Evolutionary conservation across 2,797 vertebrate genomes (phyloP), one percentile per base, ranked within the genome.

Genomic region (Petrocephalus schoutedeni): DNA sequence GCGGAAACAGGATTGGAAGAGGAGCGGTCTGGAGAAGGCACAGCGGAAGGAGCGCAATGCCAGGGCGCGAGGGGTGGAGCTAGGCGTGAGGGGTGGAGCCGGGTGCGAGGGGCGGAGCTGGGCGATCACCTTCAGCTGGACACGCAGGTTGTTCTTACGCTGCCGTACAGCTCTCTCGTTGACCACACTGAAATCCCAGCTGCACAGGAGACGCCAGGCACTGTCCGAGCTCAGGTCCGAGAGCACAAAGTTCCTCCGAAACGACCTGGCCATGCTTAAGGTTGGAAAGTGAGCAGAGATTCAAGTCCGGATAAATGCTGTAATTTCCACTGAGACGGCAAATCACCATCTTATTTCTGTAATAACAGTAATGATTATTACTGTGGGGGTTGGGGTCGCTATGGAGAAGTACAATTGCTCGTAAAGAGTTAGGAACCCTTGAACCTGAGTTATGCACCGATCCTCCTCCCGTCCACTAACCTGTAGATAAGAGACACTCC

Each of bases 171-270:
- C 96, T 90, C 92, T 97, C 87, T 97, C 97, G 4, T 96, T 97
- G 21, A 95, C 96, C 54, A 99, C 91, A 0, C 92, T 97, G 89
- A 98, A 99, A 89, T 99, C 97, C 98, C 98, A 99, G 93, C 95
- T 94, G 89, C 97, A 98, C 87, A 99, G 91, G 71, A 99, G 95
- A 83, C 95, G 97, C 94, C 97, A 96, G 0, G 97, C 95, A 0
- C 95, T 95, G 90, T 94, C 94, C 45, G 96, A 93, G 64, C 91
- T 71, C 0, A 91, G 19, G 0, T 92, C 84, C 21, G 94, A 94
- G 9, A 95, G 92, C 16, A 96, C 87, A 2, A 97, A 97, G 93
- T 98, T 98, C 82, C 92, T 94, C 89, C 90, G 93, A 93, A 99
- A 99, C 6, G 96, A 97, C 74, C 90, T 96, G 77, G 95, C 96